These are phyloP conservation scores for Sebastes iracundus DNA, from an alignment of 2,797 vertebrate species.

Conservation along the genomic window DNA sequence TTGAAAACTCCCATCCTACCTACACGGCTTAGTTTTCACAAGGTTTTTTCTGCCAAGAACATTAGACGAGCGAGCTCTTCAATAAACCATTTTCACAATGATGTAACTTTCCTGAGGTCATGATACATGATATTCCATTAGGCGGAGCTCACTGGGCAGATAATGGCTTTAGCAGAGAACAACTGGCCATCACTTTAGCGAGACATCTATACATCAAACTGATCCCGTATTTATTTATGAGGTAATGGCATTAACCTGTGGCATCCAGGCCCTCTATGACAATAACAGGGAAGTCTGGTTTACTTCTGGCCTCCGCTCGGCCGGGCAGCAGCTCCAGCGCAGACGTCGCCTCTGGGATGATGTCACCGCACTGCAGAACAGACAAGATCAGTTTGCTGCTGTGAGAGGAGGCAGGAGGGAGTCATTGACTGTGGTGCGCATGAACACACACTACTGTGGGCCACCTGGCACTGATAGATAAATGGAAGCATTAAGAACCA, in stretches of 20 bases:
- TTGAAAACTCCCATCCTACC: slow-evolving; percentile 16
- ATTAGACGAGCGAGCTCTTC: slow-evolving; percentile 44
- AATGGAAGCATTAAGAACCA: slow-evolving; percentile 6
- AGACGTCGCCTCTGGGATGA: slow-evolving; percentile 87
- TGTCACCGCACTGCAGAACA: slow-evolving; percentile 82
- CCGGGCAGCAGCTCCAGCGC: slow-evolving; percentile 83
- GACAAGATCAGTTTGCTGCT: slow-evolving; percentile 43
- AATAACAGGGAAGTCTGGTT: slow-evolving; percentile 86
- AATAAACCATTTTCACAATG: slow-evolving; percentile 58
- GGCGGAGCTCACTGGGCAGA: slow-evolving; percentile 43
- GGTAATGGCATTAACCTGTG: slow-evolving; percentile 87
- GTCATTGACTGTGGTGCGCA: slow-evolving; percentile 13
- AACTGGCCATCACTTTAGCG: slow-evolving; percentile 46
- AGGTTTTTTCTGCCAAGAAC: slow-evolving; percentile 31
- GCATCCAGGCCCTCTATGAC: slow-evolving; percentile 94
- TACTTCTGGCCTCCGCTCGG: slow-evolving; percentile 63
- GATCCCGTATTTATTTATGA: slow-evolving; percentile 59
- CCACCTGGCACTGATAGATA: slow-evolving; percentile 41
- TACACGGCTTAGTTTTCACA: neutral
- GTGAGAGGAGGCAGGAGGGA: slow-evolving; percentile 31
- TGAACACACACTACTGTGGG: slow-evolving; percentile 8
- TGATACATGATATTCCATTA: slow-evolving; percentile 72
- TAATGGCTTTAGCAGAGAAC: slow-evolving; percentile 68
- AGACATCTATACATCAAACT: slow-evolving; percentile 68
- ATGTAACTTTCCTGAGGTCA: slow-evolving; percentile 72